A percentile compares a stretch with the other conserved stretches of the same genome.
Evolutionary conservation across 2,113 vertebrate genomes (phyloP).

Genomic region (Elgaria multicarinata): DNA sequence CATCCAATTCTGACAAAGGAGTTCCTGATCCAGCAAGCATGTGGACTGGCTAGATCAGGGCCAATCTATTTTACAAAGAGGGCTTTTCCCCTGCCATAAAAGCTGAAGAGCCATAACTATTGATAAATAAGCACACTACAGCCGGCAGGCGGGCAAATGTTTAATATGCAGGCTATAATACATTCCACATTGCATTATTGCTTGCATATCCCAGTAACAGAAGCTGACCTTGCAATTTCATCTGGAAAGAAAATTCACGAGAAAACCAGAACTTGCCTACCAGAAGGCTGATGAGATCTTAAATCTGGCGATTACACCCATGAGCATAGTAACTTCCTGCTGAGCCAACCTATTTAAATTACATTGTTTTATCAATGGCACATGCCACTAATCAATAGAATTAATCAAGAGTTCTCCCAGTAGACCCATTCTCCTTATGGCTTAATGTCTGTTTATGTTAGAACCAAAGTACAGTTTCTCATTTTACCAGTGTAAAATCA

Average conservation of each 20-base stretch:
- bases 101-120: not conserved
- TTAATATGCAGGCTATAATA: not conserved
- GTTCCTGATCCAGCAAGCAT: not conserved
- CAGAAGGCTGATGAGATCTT: not conserved
- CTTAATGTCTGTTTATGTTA: not conserved
- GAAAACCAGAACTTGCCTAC: conserved; percentile 16
- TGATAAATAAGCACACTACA: not conserved
- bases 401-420: not conserved
- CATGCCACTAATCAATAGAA: not conserved
- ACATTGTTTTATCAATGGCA: conserved; percentile 3
- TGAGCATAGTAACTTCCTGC: conserved; percentile 11
- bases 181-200: not conserved
- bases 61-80: not conserved
- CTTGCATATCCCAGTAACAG: not conserved
- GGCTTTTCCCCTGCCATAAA: not conserved
- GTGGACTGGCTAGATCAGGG: not conserved
- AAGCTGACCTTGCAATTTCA: conserved; percentile 9
- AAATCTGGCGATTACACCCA: not conserved
- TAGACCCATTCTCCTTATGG: conserved; percentile 3
- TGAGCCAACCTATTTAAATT: conserved; percentile 7
- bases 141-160: not conserved
- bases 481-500: conserved; percentile 9
- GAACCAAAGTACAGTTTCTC: not conserved
- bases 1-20: no score
- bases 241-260: not conserved